Conservation (phyloP, 2,113 vertebrate species). For the Murina feae region DNA sequence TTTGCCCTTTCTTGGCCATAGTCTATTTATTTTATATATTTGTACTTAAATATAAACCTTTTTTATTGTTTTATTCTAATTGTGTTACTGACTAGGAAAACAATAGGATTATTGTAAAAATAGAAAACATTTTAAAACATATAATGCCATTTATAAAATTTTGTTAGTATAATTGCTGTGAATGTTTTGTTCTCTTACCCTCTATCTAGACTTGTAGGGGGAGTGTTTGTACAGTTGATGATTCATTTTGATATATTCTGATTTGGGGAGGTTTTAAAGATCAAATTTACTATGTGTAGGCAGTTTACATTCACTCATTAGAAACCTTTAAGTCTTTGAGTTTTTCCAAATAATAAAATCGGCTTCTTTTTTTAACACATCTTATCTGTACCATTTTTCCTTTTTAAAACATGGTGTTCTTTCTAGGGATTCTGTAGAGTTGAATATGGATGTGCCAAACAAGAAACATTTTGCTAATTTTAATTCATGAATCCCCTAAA, state of each 20-base stretch:
- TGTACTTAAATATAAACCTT: background rate
- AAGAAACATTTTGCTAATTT: slow-evolving; percentile 8
- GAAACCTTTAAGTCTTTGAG: background rate
- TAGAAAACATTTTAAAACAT: slow-evolving; percentile 1
- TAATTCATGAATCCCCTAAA: background rate
- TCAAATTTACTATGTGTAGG: background rate
- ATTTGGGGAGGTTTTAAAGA: background rate
- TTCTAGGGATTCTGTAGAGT: background rate
- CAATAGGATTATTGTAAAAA: background rate
- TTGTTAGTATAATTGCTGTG: background rate
- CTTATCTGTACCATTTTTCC: background rate
- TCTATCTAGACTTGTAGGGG: background rate
- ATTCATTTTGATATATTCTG: slow-evolving; percentile 19
- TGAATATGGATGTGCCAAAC: background rate
- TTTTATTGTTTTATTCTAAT: slow-evolving; percentile 2
- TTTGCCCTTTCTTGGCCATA: background rate
- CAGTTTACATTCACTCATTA: background rate
- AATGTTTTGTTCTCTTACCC: background rate
- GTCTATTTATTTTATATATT: background rate
- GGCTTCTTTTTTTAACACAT: background rate
- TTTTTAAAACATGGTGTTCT: background rate
- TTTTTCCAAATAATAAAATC: background rate
- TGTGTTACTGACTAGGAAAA: slow-evolving; percentile 11
- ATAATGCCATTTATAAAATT: background rate
- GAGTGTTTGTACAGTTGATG: background rate